A percentile compares a stretch with the other conserved stretches of the same genome.
phyloP scores from a whole-genome alignment of 2,113 vertebrate species.

The Rousettus leschenaultii region DNA sequence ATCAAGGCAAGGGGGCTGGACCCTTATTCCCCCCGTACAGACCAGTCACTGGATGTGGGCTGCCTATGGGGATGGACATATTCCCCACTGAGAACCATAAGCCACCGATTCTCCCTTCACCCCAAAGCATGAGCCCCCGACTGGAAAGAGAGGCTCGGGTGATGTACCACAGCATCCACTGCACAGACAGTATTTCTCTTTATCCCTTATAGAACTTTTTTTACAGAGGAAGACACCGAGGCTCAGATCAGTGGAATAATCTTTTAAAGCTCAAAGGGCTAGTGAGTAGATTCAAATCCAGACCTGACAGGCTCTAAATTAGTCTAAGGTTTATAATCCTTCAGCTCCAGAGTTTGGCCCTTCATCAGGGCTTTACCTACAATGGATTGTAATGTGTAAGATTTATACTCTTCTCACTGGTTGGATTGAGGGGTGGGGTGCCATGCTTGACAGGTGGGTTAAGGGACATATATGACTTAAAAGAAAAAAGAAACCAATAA shows the following conservation, averaged over 20 bases:
- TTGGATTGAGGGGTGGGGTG: background rate
- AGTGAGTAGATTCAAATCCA: background rate
- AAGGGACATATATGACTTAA: background rate
- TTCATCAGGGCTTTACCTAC: background rate
- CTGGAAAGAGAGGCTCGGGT: background rate
- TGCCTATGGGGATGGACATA: background rate
- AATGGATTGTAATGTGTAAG: background rate
- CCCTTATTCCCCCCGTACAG: background rate
- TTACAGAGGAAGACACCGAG: no score
- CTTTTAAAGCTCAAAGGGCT: background rate
- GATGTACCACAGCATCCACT: no score
- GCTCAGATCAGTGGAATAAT: background rate
- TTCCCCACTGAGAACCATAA: background rate
- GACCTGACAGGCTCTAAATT: background rate
- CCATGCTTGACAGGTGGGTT: background rate
- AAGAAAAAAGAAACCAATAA: background rate
- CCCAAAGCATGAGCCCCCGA: accelerated
- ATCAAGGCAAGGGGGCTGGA: background rate
- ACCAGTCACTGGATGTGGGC: background rate
- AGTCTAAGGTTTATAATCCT: background rate
- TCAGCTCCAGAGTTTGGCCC: background rate
- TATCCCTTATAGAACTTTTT: background rate
- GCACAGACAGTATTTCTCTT: background rate
- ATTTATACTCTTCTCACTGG: background rate
- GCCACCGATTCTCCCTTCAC: no score